These are phyloP conservation scores for Podarcis raffonei DNA, from an alignment of 2,113 vertebrate genomes.

Conservation along the genomic window DNA sequence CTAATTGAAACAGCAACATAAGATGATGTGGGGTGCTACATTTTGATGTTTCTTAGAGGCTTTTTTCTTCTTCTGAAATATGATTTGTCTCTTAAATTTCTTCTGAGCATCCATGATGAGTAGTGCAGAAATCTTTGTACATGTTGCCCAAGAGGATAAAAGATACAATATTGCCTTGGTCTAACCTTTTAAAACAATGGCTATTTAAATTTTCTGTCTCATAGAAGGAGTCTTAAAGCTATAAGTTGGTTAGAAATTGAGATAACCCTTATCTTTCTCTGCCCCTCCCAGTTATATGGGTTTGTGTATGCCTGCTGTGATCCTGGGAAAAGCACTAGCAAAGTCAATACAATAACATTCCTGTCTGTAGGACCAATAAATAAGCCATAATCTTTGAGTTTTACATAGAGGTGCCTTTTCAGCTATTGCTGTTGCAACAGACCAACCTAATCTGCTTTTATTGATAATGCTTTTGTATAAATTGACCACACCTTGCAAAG, in stretches of 20 bases:
- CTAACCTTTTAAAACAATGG: not conserved
- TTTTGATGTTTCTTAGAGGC: not conserved
- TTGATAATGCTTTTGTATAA: not conserved
- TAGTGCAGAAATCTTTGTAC: not conserved
- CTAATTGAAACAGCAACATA: not conserved
- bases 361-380: not conserved
- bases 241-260: not conserved
- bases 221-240: not conserved
- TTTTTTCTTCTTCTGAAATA: not conserved
- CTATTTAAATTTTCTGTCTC: not conserved
- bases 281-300: not conserved
- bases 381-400: not conserved
- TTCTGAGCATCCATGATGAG: not conserved
- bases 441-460: not conserved
- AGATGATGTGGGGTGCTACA: not conserved
- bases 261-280: conserved; percentile 3
- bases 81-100: not conserved
- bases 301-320: not conserved
- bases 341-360: not conserved
- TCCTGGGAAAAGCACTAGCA: not conserved
- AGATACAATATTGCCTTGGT: not conserved
- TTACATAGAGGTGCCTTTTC: not conserved
- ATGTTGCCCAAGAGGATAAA: not conserved
- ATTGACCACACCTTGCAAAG: not conserved
- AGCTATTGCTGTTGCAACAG: not conserved